Evolutionary conservation across 1,140 invertebrate species (phyloP).

Genomic region (Hormaphis cornu): DNA sequence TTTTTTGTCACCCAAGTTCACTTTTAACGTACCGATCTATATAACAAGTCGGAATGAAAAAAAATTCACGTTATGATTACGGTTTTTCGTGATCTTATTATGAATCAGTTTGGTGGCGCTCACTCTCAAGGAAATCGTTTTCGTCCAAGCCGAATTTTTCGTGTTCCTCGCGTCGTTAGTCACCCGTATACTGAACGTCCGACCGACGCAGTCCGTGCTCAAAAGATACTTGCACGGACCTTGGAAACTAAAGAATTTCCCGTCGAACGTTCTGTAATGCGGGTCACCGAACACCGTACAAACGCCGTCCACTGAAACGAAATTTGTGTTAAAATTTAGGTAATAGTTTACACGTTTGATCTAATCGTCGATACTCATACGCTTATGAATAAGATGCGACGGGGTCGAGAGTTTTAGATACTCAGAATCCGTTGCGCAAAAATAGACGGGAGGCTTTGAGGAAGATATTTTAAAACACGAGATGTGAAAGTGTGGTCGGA

Average conservation of each 20-base stretch:
- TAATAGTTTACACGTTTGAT: not conserved
- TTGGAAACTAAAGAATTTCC: slow-evolving; percentile 82
- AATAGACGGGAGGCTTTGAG: no score
- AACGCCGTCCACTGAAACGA: slow-evolving; percentile 60
- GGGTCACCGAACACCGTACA: slow-evolving; percentile 89
- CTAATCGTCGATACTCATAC: no score
- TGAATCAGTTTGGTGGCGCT: no score
- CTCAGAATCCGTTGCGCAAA: no score
- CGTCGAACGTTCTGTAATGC: slow-evolving; percentile 88
- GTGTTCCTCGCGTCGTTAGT: slow-evolving; percentile 74
- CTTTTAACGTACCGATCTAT: slow-evolving; percentile 55
- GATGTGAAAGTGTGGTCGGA: no score
- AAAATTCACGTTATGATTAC: not conserved
- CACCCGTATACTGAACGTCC: slow-evolving; percentile 76
- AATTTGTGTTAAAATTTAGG: not conserved
- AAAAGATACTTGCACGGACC: slow-evolving; percentile 84
- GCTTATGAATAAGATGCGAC: no score
- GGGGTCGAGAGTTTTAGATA: no score
- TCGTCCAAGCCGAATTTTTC: slow-evolving; percentile 72
- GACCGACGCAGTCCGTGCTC: slow-evolving; percentile 64
- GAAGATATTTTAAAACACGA: no score
- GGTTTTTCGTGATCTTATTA: no score
- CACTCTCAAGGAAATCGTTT: slow-evolving; percentile 70
- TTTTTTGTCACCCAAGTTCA: slow-evolving; percentile 79
- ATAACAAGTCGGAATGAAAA: slow-evolving; percentile 5